phyloP scores from a whole-genome alignment of 35 echinoderm and acorn worm species.

The Anneissia japonica region DNA sequence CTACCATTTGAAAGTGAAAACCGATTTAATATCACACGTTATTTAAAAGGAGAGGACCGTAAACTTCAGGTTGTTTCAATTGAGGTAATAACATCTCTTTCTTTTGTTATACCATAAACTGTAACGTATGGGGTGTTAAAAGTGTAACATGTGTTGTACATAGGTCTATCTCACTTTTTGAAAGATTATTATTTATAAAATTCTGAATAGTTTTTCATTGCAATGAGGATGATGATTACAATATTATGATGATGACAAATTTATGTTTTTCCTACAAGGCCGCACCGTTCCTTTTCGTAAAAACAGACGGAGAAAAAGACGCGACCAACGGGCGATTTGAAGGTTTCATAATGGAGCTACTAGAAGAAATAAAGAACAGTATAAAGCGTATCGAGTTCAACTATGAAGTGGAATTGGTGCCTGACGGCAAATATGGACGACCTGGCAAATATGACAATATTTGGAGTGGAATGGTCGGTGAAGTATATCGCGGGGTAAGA shows the following conservation, averaged over 20 bases:
- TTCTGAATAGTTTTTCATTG: too few relatives aligned
- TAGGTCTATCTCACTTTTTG: too few relatives aligned
- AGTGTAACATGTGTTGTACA: too few relatives aligned
- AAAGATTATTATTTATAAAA: too few relatives aligned
- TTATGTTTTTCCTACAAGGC: background rate
- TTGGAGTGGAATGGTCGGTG: conserved; percentile 68
- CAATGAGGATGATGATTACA: background rate
- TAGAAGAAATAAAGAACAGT: conserved; percentile 33
- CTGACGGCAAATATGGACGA: conserved; percentile 50
- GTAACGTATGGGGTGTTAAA: too few relatives aligned
- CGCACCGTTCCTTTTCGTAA: background rate
- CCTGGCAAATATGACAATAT: conserved; percentile 32
- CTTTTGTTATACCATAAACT: background rate
- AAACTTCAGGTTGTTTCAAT: conserved; percentile 55
- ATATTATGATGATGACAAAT: background rate
- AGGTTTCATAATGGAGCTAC: conserved; percentile 56
- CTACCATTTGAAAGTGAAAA: conserved; percentile 27
- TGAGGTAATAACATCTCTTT: conserved; percentile 32
- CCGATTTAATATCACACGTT: conserved; percentile 40
- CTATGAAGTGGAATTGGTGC: conserved; percentile 51
- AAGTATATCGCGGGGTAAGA: conserved; percentile 53
- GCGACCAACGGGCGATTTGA: conserved; percentile 31
- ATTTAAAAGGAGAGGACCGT: conserved; percentile 40
- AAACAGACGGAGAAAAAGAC: background rate
- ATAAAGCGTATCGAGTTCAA: conserved; percentile 69